Evolutionary conservation across 2,113 vertebrate species (phyloP).

Genomic region (Neodon shergylaensis): DNA sequence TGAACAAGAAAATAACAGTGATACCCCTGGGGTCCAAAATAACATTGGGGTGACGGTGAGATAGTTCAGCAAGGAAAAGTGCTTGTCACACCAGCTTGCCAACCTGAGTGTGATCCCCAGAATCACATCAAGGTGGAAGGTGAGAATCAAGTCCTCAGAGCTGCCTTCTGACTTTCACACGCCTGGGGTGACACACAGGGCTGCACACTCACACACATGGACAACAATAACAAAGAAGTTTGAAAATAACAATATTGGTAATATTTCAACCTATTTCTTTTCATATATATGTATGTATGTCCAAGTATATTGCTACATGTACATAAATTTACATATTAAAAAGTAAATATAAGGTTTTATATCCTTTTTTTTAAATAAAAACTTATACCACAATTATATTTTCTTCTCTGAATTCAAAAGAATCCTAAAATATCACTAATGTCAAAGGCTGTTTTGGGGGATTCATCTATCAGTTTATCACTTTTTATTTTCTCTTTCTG

Average conservation of each 20-base stretch:
- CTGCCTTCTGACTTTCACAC: not conserved
- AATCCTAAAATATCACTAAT: not conserved
- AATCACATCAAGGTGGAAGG: not conserved
- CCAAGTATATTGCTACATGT: not conserved
- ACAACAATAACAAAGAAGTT: not conserved
- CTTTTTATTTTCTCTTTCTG: not conserved
- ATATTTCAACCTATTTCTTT: not conserved
- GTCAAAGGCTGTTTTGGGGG: not conserved
- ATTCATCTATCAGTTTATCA: not conserved
- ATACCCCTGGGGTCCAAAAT: not conserved
- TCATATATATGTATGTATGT: not conserved
- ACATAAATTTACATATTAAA: not conserved
- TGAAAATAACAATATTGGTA: not conserved
- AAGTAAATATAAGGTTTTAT: not conserved
- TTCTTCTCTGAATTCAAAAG: not conserved
- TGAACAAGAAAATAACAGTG: not conserved
- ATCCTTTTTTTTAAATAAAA: not conserved
- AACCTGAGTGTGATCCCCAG: not conserved
- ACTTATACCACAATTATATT: not conserved
- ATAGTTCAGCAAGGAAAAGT: not conserved
- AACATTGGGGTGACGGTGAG: not conserved
- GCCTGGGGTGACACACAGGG: not conserved
- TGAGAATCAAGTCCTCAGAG: not conserved
- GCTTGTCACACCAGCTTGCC: not conserved
- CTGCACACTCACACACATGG: not conserved